Conservation (phyloP, 2,113 vertebrate species). For the Alligator sinensis region DNA sequence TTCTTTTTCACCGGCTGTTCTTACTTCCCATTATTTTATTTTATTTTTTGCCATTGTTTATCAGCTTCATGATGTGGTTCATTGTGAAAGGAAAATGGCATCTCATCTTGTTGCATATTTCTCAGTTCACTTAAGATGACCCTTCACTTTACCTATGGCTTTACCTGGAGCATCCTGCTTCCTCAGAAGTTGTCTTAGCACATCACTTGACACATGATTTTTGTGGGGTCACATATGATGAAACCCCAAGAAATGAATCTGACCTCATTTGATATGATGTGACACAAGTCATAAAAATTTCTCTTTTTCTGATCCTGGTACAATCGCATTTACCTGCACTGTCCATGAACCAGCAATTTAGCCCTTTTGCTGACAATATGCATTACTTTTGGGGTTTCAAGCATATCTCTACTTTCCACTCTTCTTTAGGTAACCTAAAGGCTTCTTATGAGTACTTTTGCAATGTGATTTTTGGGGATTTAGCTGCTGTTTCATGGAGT, state of each 20-base stretch:
- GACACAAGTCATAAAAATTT: background rate
- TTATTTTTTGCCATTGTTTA: background rate
- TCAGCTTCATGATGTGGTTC: background rate
- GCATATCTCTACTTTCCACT: background rate
- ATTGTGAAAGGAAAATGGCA: background rate
- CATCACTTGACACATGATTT: background rate
- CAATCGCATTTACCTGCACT: background rate
- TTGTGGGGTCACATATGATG: background rate
- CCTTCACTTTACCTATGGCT: background rate
- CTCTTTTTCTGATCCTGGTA: background rate
- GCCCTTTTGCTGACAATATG: constrained; percentile 40
- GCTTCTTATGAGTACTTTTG: constrained; percentile 31
- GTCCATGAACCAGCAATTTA: constrained; percentile 14
- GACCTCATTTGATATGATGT: constrained; percentile 14
- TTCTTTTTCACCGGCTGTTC: background rate
- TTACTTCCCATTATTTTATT: constrained; percentile 6
- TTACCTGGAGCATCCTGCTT: background rate
- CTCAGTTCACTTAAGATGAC: background rate
- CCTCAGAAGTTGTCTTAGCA: background rate
- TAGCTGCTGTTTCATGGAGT: constrained; percentile 2
- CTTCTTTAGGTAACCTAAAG: background rate
- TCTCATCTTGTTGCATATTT: background rate
- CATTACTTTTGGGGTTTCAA: constrained; percentile 39
- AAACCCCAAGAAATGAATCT: background rate
- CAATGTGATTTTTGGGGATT: constrained; percentile 23